phyloP scores from a whole-genome alignment of 2,797 vertebrate genomes.

The Oryzias sinensis region DNA sequence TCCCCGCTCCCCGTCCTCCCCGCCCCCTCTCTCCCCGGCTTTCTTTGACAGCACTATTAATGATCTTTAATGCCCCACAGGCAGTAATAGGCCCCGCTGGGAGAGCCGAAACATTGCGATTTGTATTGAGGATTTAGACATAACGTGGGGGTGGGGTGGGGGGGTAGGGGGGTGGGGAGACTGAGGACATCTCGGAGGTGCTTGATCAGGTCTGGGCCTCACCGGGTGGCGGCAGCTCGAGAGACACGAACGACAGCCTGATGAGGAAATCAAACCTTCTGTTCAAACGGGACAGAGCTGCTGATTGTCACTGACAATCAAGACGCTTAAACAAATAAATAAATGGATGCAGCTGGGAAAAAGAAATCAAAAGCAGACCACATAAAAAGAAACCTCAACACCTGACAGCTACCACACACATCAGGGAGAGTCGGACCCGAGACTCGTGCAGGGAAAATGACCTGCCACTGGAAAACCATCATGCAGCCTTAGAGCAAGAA shows the following conservation, averaged over 20 bases:
- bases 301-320: constrained; percentile 92
- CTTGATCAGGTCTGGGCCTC: constrained; percentile 87
- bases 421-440: constrained; percentile 60
- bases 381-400: constrained; percentile 55
- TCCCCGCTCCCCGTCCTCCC: constrained; percentile 48
- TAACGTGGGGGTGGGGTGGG: constrained; percentile 73
- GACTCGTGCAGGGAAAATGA: constrained; percentile 53
- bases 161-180: constrained; percentile 55
- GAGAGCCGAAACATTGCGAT: constrained; percentile 97
- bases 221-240: constrained; percentile 74
- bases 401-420: constrained; percentile 66
- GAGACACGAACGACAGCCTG: constrained; percentile 91
- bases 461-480: constrained; percentile 63
- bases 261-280: constrained; percentile 92
- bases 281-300: constrained; percentile 84
- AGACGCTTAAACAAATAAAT: constrained; percentile 78
- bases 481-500: constrained; percentile 30
- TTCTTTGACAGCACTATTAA: constrained; percentile 96
- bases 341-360: constrained; percentile 62
- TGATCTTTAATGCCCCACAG: constrained; percentile 99
- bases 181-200: constrained; percentile 76
- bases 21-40: constrained; percentile 58
- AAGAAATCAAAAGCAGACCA: constrained; percentile 85
- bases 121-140: constrained; percentile 99
- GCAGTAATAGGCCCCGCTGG: constrained; percentile 98